Evolutionary conservation across 1,140 invertebrate genomes (phyloP), one percentile per base, ranked within the genome.

Genomic region (Pseudomyrmex gracilis): DNA sequence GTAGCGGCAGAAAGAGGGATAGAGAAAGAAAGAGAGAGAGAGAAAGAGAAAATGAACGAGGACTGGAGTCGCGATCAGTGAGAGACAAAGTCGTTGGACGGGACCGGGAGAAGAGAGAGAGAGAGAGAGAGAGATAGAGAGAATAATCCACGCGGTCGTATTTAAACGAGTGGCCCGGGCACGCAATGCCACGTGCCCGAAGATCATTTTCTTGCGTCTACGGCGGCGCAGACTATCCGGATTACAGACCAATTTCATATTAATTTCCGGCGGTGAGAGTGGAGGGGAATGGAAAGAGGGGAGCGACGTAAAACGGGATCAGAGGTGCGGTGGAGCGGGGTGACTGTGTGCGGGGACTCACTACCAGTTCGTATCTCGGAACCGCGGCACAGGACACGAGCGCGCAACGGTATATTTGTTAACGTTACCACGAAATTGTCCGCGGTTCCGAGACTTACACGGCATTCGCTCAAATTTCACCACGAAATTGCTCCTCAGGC

Each of bases 231-330:
- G 87, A 89, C 87, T 89, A 86, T 86, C 74, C 84, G 87, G 87
- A 89, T 89, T 89, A 89, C 85, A 86, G 76, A 61, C 87, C 87
- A 89, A 89, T 89, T 89, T 89, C 87, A 88, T 89, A 89, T 89
- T 89, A 89, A 89, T 89, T 89, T 89, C 87, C 87, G 85, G 86
- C 83, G 22, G 15, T 49, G 43, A 67, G 51, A 58, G 20, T 34
- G 76, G 22, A 15, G 12, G 47, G 43, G 43, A 20, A 49, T 51
- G 8, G 20, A 13, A 13, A 15, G 22, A 15, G 3, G 47, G 12
- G 9, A 20, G 8, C 34, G 10, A 13, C 7, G 7, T 8, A 7
- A 34, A 2, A 34, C 15, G 24, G 73, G 0, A 7, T 9, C 17
- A 17, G 47, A 17, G 4, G 20, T 34, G 5, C 13, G 4, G 22